Evolutionary conservation across 2,113 vertebrate species (phyloP).

Genomic region (Saccopteryx bilineata): DNA sequence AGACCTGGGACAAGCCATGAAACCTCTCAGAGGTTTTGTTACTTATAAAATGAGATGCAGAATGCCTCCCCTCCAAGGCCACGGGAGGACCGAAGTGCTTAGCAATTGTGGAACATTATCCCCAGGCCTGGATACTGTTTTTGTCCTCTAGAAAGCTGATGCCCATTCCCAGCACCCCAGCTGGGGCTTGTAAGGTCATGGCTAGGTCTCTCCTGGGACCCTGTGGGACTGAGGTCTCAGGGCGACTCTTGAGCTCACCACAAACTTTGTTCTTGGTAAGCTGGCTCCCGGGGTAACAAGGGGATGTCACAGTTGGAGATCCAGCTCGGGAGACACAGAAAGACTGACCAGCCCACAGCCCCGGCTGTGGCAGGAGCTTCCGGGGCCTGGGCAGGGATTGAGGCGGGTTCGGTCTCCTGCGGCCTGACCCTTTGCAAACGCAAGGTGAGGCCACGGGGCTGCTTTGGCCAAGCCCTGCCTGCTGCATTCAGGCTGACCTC

Average conservation of each 20-base stretch:
- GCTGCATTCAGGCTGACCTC: not conserved
- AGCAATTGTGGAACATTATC: rapidly evolving
- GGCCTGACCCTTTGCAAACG: not conserved
- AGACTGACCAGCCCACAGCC: too few relatives aligned
- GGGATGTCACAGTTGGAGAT: not conserved
- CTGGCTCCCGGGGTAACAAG: not conserved
- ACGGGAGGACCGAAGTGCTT: not conserved
- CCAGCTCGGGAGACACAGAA: not conserved
- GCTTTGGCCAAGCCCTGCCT: not conserved
- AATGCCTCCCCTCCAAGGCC: not conserved
- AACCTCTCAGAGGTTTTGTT: not conserved
- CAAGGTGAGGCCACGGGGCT: rapidly evolving
- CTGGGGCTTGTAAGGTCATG: not conserved
- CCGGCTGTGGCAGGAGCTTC: not conserved
- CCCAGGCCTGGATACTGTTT: not conserved
- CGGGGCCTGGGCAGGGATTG: not conserved
- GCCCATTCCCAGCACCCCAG: not conserved
- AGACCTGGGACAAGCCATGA: not conserved
- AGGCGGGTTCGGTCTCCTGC: not conserved
- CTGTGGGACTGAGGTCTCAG: not conserved
- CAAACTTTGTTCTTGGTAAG: not conserved
- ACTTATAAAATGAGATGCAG: not conserved
- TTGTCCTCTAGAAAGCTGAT: not conserved
- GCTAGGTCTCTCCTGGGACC: not conserved
- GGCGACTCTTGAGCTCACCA: not conserved